phyloP scores from a whole-genome alignment of 2,113 vertebrate genomes.

The Jacana jacana region DNA sequence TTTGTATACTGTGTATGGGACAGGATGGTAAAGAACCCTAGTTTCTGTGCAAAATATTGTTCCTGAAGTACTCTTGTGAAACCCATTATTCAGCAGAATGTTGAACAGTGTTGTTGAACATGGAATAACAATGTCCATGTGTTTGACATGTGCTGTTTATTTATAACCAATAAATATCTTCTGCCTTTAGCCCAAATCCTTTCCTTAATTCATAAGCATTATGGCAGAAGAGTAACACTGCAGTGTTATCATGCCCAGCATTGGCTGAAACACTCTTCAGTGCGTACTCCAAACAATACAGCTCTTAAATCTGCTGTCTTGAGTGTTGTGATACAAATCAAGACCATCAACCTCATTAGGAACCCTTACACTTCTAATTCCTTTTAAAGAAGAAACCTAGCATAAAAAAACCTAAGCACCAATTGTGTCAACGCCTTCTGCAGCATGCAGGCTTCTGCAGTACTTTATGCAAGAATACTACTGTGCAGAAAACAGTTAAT shows the following conservation, averaged over 20 bases:
- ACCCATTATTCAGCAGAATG: conserved; percentile 16
- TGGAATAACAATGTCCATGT: neutral
- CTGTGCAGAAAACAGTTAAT: neutral
- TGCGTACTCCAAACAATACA: neutral
- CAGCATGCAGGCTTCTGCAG: neutral
- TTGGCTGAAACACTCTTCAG: neutral
- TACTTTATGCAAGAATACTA: neutral
- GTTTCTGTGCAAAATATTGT: neutral
- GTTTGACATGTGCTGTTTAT: conserved; percentile 22
- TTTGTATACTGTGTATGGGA: neutral
- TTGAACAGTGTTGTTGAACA: too few species aligned
- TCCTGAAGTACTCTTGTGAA: conserved; percentile 14
- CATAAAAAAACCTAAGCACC: neutral
- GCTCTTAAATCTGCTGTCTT: neutral
- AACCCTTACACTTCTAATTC: neutral
- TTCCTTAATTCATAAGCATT: neutral
- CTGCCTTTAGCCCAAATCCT: neutral
- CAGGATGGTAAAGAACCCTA: neutral
- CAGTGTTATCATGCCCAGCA: neutral
- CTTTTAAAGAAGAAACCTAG: neutral
- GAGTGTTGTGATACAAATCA: neutral
- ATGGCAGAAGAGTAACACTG: neutral
- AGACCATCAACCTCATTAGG: neutral
- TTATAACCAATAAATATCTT: neutral
- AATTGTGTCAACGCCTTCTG: neutral